A percentile compares a stretch with the other conserved stretches of the same genome.
Evolutionary conservation across 2,113 vertebrate genomes (phyloP).

Genomic region (Pelvicachromis taeniatus): DNA sequence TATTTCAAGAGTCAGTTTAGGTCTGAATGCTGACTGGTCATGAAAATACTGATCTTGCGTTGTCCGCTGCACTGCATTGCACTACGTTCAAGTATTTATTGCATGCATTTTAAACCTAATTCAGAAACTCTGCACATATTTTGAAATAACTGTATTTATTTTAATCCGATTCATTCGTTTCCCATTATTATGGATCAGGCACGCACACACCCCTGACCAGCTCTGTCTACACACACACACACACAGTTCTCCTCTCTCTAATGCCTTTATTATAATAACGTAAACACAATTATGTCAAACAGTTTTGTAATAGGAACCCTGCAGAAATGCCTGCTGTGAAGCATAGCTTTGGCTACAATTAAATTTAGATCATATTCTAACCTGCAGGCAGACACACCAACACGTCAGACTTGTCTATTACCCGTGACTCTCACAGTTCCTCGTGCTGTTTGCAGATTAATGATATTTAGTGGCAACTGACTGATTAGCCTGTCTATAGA

Average conservation of each 20-base stretch:
- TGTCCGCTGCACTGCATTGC: background rate
- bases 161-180: background rate
- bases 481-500: background rate
- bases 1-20: background rate
- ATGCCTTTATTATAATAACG: constrained; percentile 27
- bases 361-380: constrained; percentile 1
- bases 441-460: background rate
- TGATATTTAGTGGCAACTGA: background rate
- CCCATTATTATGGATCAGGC: background rate
- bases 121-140: background rate
- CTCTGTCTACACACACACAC: background rate
- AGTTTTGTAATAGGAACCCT: constrained; percentile 23
- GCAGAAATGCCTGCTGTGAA: background rate
- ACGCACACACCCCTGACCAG: background rate
- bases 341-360: constrained; percentile 2
- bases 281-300: constrained; percentile 37
- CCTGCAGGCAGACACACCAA: background rate
- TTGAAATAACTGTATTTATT: background rate
- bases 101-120: background rate
- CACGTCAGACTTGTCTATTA: background rate
- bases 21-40: background rate
- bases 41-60: background rate
- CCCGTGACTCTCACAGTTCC: background rate
- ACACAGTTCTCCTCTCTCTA: too few relatives aligned
- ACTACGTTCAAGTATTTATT: background rate